These are phyloP conservation scores for Halocynthia roretzi DNA, from an alignment of 23 tunicate species.

Conservation along the genomic window DNA sequence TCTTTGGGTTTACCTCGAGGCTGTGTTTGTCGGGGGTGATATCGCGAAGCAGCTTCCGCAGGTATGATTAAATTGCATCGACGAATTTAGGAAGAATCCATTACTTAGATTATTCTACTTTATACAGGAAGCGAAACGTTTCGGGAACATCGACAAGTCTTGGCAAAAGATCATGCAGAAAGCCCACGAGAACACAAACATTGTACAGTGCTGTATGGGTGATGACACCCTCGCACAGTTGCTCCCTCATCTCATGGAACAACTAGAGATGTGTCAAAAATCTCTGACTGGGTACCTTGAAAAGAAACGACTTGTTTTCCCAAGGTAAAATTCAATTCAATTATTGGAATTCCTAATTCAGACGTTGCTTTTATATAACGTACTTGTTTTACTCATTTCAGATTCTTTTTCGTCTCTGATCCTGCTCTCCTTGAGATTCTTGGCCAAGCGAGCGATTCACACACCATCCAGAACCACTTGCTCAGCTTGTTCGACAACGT, in stretches of 20 bases:
- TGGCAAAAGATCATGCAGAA: constrained; percentile 99
- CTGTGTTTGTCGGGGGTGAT: constrained; percentile 99
- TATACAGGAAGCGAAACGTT: constrained; percentile 93
- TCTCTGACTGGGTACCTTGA: constrained; percentile 97
- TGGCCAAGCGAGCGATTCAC: constrained; percentile 99
- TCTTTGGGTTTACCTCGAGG: constrained; percentile 99
- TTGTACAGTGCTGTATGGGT: constrained; percentile 99
- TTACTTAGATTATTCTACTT: neutral
- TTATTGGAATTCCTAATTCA: too few relatives aligned
- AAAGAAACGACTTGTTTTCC: constrained; percentile 94
- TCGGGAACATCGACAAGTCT: constrained; percentile 97
- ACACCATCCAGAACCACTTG: constrained; percentile 96
- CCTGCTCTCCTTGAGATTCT: constrained; percentile 98
- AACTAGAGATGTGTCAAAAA: constrained; percentile 97
- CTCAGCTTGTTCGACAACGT: constrained; percentile 98
- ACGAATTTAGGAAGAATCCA: neutral
- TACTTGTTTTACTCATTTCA: constrained; percentile 6
- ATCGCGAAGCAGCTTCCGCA: constrained; percentile 98
- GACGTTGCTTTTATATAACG: too few relatives aligned
- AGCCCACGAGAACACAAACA: constrained; percentile 99
- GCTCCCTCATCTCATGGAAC: constrained; percentile 95
- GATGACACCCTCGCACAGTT: constrained; percentile 98
- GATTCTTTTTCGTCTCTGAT: constrained; percentile 99
- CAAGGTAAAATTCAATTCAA: constrained; percentile 35
- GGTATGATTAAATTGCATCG: constrained; percentile 19